Base-by-base conservation (phyloP, 2,888 invertebrate genomes). In the Alloplasta piceator region DNA sequence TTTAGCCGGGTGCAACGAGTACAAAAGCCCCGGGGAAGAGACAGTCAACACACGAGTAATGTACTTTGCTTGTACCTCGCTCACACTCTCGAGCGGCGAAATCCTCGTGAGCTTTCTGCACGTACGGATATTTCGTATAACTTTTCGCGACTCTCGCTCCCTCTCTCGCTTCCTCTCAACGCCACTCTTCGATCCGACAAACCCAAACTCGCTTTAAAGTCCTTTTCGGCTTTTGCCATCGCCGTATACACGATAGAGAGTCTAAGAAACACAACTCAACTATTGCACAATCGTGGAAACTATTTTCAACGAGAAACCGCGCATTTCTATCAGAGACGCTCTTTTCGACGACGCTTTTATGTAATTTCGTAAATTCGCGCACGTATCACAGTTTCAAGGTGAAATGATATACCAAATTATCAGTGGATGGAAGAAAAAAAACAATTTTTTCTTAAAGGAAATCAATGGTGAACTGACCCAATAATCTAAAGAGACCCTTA, bases 31-130 rank as follows among this genome's bases (percentile, higher is more conserved):
- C 39, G 16, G 12, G 56, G 43, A 7, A 58, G n/a, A 63, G 83
- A 72, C 64, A 72, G 26, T 26, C 26, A 26, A 26, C 26, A 82
- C 73, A 72, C 68, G 60, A 83, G 72, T 88, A 87, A 87, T 87
- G 88, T 85, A 85, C 80, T 88, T 88, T 85, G 79, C 86, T 83
- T 86, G 87, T 86, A 82, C 81, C 55, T 55, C 41, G 39, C 56
- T 58, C 14, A 26, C 70, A 36, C 56, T 63, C 63, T 26, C 26
- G 26, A 26, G 58, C 48, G 74, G 63, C 46, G 43, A 74, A 79
- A 70, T 79, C 63, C 79, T 74, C 12, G 56, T 48, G 68, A 68
- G 46, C 63, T 63, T 68, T 64, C 55, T 46, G 52, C 73, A 72
- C 73, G 56, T 63, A 67, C 72, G 77, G 64, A 26, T 26, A 26